phyloP scores from a whole-genome alignment of 2,797 vertebrate species.

The Melanotaenia parkinsoni region DNA sequence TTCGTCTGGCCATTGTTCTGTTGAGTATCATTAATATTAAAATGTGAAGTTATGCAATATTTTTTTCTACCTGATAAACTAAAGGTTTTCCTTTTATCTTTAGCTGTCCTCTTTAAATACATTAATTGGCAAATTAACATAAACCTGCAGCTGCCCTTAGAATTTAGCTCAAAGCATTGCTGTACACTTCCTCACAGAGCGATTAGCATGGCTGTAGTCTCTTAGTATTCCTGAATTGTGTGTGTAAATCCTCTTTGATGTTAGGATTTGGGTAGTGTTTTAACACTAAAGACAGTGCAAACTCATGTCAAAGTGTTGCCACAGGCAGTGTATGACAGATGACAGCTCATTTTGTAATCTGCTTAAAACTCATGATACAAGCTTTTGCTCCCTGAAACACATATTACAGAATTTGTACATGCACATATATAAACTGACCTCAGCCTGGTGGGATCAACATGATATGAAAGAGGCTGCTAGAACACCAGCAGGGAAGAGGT shows the following conservation, averaged over 20 bases:
- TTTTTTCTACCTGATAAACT: background rate
- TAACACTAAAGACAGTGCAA: slow-evolving; percentile 19
- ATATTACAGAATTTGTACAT: background rate
- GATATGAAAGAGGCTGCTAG: slow-evolving; percentile 12
- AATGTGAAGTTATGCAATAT: background rate
- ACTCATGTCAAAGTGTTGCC: slow-evolving; percentile 7
- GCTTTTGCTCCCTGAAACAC: background rate
- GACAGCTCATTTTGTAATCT: slow-evolving; percentile 4
- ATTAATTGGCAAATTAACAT: background rate
- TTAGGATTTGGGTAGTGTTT: slow-evolving; percentile 26
- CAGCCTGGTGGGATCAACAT: slow-evolving; percentile 20
- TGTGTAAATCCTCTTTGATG: slow-evolving; percentile 4
- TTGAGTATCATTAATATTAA: background rate
- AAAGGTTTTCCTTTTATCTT: background rate
- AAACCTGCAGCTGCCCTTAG: background rate
- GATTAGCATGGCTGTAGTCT: background rate
- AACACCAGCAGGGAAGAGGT: slow-evolving; percentile 5
- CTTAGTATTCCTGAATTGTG: slow-evolving; percentile 1
- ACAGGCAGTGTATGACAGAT: slow-evolving; percentile 16
- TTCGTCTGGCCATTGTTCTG: background rate
- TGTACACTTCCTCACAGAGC: background rate
- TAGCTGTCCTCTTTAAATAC: background rate
- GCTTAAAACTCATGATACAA: slow-evolving; percentile 3
- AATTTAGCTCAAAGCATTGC: slow-evolving; percentile 7
- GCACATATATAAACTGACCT: slow-evolving; percentile 3